Conservation (phyloP, 2,797 vertebrate species). For the Gymnoscopelus microlampas region DNA sequence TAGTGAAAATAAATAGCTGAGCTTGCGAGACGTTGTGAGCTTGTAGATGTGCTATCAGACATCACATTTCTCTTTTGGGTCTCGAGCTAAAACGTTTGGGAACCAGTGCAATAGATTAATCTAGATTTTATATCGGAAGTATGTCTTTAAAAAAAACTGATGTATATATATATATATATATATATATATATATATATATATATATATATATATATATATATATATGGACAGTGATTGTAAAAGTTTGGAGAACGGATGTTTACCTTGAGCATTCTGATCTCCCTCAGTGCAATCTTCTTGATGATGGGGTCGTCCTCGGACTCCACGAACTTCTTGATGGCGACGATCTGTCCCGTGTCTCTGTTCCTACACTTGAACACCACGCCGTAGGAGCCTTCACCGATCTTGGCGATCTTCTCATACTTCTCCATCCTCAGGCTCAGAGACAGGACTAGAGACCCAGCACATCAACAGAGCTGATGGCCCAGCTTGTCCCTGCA, state of each 20-base stretch:
- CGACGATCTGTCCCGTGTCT: conserved; percentile 92
- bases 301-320: conserved; percentile 94
- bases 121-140: no score
- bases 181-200: no score
- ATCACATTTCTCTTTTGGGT: no score
- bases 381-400: conserved; percentile 93
- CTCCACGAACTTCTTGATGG: conserved; percentile 96
- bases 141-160: no score
- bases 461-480: neutral
- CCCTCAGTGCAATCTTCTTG: conserved; percentile 91
- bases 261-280: conserved; percentile 96
- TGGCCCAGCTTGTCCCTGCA: conserved; percentile 3
- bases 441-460: neutral
- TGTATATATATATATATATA: no score
- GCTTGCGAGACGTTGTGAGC: no score
- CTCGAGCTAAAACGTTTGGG: no score
- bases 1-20: no score
- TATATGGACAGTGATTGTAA: no score
- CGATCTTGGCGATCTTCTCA: conserved; percentile 93
- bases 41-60: no score
- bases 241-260: neutral
- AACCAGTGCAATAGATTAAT: no score
- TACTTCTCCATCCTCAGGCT: conserved; percentile 89
- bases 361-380: conserved; percentile 94
- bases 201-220: no score